Conservation (phyloP, 2,797 vertebrate genomes). For the Netta rufina region DNA sequence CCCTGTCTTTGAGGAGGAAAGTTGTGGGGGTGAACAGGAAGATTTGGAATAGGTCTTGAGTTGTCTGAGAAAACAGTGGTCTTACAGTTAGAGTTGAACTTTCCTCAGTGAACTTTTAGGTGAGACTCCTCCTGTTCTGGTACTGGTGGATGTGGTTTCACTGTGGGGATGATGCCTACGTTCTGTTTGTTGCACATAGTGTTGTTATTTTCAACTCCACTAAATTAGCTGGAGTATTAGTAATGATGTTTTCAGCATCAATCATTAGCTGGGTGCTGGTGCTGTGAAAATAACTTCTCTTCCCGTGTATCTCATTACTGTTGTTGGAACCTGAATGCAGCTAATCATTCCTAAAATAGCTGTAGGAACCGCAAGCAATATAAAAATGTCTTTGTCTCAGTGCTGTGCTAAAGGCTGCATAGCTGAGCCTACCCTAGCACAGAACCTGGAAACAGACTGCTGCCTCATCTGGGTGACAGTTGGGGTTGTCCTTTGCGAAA, state of each 20-base stretch:
- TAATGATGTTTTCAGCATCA: conserved; percentile 11
- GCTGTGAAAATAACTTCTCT: not conserved
- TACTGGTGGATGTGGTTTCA: not conserved
- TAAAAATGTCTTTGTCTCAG: conserved; percentile 29
- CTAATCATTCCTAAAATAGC: conserved; percentile 55
- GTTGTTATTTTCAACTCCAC: not conserved
- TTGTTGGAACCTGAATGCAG: conserved; percentile 32
- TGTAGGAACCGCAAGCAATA: not conserved
- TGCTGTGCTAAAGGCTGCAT: not conserved
- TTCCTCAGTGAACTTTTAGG: not conserved
- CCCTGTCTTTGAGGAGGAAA: not conserved
- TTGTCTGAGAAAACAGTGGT: not conserved
- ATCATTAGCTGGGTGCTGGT: not conserved
- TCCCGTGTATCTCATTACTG: conserved; percentile 5
- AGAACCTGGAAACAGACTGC: conserved; percentile 51
- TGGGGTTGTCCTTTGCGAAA: conserved; percentile 43
- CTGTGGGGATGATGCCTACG: not conserved
- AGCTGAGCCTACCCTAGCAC: not conserved
- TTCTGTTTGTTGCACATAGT: not conserved
- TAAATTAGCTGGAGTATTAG: not conserved
- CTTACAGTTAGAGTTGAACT: not conserved
- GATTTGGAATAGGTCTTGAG: not conserved
- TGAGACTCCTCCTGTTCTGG: rapidly evolving
- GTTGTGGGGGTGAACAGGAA: not conserved
- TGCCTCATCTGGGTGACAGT: conserved; percentile 36